phyloP scores from a whole-genome alignment of 2,888 invertebrate species.

The Polyommatus iphigenia region DNA sequence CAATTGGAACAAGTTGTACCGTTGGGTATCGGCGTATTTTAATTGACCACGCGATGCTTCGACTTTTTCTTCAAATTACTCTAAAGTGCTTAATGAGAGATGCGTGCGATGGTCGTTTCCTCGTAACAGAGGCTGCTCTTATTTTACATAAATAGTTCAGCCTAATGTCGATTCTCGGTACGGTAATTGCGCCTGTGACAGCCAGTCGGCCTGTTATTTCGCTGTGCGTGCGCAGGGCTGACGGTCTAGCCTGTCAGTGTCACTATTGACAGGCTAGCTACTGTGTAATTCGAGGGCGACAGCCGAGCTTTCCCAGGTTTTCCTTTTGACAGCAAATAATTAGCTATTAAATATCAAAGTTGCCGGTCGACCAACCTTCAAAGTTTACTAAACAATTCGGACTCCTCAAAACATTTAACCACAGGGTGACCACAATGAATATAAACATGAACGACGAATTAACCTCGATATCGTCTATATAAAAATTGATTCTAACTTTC shows the following conservation, averaged over 20 bases:
- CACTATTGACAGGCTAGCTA: slow-evolving; percentile 61
- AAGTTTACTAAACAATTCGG: neutral
- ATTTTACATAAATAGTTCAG: slow-evolving; percentile 79
- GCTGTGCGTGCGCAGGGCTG: slow-evolving; percentile 65
- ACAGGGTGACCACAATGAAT: too few species aligned
- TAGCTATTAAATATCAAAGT: slow-evolving; percentile 6
- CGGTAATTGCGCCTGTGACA: slow-evolving; percentile 78
- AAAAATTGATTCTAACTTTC: too few species aligned
- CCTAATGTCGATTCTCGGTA: slow-evolving; percentile 79
- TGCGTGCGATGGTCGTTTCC: slow-evolving; percentile 79
- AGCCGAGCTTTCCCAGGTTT: slow-evolving; percentile 10
- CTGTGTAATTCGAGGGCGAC: slow-evolving; percentile 63
- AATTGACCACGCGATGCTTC: slow-evolving; percentile 79
- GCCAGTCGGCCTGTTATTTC: slow-evolving; percentile 45
- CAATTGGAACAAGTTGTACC: slow-evolving; percentile 55
- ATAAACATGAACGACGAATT: neutral
- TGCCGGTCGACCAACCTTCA: neutral
- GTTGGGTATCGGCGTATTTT: slow-evolving; percentile 69
- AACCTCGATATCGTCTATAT: too few species aligned
- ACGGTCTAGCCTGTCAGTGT: slow-evolving; percentile 71
- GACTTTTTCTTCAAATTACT: slow-evolving; percentile 79
- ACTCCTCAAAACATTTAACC: neutral
- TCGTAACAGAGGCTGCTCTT: slow-evolving; percentile 75
- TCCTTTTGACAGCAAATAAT: neutral
- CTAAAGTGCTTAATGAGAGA: slow-evolving; percentile 80